phyloP scores from a whole-genome alignment of 2,888 invertebrate species.

The Oligia fasciuncula region DNA sequence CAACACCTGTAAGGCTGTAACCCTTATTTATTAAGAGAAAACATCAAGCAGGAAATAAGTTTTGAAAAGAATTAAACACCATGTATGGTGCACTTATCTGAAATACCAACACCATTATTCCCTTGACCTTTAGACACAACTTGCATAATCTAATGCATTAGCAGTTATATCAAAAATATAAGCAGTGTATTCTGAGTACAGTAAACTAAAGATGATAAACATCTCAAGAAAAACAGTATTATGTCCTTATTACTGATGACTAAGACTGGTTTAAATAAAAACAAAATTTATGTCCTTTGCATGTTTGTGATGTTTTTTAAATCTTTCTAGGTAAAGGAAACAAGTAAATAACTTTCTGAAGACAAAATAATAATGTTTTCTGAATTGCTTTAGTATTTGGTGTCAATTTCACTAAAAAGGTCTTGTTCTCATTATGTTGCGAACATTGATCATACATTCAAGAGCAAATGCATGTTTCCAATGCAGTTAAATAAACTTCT shows the following conservation, averaged over 20 bases:
- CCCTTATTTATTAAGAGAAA: not conserved
- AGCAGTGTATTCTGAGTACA: not conserved
- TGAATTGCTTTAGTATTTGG: too few species aligned
- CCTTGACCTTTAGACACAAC: not conserved
- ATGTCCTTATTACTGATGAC: not conserved
- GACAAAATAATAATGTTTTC: too few species aligned
- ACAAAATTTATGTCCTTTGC: too few species aligned
- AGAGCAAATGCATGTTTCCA: not conserved
- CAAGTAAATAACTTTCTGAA: too few species aligned
- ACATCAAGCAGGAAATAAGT: not conserved
- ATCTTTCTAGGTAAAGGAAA: too few species aligned
- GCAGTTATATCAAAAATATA: not conserved
- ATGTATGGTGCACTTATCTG: not conserved
- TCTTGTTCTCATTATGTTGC: not conserved
- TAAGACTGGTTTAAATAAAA: not conserved
- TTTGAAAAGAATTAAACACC: not conserved
- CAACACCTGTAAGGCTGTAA: not conserved
- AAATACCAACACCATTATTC: not conserved
- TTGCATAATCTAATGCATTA: slow-evolving; percentile 30
- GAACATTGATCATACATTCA: not conserved
- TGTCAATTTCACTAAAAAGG: too few species aligned
- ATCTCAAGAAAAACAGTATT: not conserved
- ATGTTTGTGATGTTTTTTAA: too few species aligned
- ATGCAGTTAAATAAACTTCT: not conserved
- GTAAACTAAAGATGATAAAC: not conserved